phyloP scores from a whole-genome alignment of 2,888 invertebrate genomes.

The Tipula vernalis region DNA sequence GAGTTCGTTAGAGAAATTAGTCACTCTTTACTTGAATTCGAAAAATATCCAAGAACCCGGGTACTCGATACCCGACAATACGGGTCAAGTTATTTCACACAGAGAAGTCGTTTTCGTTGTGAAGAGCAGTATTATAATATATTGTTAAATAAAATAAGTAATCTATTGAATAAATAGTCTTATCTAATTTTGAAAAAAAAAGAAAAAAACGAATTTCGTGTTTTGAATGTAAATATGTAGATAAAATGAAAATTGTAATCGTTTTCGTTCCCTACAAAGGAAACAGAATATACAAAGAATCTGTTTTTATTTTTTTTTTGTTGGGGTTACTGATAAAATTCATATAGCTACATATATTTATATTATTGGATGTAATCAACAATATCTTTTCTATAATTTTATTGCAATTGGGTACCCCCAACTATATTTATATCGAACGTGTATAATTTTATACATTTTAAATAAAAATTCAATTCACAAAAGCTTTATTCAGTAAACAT shows the following conservation, averaged over 20 bases:
- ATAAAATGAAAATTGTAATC: neutral
- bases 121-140: neutral
- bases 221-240: neutral
- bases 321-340: neutral
- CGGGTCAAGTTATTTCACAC: too few species aligned
- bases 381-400: neutral
- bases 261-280: neutral
- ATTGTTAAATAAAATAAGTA: neutral
- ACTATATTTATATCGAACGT: neutral
- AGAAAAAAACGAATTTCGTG: neutral
- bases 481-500: neutral
- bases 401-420: neutral
- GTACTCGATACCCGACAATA: too few species aligned
- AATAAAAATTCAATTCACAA: neutral
- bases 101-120: too few species aligned
- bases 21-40: too few species aligned
- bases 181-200: neutral
- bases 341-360: neutral
- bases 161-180: neutral
- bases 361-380: neutral
- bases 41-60: too few species aligned
- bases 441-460: neutral
- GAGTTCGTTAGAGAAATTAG: too few species aligned
- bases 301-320: neutral
- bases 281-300: neutral